These are phyloP conservation scores for Bucco capensis DNA, from an alignment of 2,113 vertebrate genomes.

Conservation along the genomic window DNA sequence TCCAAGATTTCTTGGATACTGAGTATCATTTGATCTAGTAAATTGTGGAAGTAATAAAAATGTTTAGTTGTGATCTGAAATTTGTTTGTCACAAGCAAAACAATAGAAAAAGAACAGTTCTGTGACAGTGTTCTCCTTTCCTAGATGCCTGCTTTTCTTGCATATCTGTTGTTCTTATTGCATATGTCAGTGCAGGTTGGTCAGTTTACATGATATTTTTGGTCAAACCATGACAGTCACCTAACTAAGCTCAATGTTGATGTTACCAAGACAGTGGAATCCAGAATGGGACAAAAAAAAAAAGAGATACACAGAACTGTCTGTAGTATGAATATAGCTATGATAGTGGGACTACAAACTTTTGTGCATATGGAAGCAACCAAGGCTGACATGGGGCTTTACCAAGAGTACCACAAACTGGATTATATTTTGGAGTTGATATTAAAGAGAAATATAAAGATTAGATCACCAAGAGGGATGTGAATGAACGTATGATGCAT, in stretches of 20 bases:
- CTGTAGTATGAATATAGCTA: rapidly evolving
- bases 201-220: background rate
- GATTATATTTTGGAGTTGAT: background rate
- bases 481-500: background rate
- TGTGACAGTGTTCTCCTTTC: background rate
- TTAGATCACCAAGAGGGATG: background rate
- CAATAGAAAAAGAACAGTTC: background rate
- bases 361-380: background rate
- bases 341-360: background rate
- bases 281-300: background rate
- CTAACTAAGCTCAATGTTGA: background rate
- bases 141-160: background rate
- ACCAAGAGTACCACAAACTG: background rate
- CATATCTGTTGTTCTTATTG: background rate
- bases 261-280: background rate
- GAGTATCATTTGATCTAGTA: background rate
- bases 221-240: background rate
- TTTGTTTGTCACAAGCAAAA: background rate
- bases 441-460: background rate
- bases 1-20: background rate
- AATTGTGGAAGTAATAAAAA: background rate
- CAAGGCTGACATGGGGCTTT: background rate
- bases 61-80: background rate
- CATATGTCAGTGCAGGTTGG: background rate
- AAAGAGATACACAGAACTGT: background rate